These are phyloP conservation scores for Gracilinanus agilis DNA, from an alignment of 2,113 vertebrate species.

Conservation along the genomic window DNA sequence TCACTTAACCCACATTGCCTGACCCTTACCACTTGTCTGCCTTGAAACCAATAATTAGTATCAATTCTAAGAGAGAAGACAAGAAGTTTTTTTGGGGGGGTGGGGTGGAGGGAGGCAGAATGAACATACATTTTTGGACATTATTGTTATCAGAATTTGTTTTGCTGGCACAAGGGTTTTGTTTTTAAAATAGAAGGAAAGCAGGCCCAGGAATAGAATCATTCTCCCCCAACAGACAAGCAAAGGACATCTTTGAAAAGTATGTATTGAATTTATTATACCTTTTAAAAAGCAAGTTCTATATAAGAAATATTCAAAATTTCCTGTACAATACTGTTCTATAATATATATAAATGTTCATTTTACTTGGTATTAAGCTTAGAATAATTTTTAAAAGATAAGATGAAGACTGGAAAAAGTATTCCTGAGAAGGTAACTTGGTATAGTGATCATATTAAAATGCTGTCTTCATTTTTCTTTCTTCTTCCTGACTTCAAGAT, in stretches of 20 bases:
- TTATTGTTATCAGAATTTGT: neutral
- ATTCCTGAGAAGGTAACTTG: neutral
- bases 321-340: neutral
- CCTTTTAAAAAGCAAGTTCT: neutral
- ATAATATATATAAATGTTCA: neutral
- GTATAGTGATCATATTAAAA: neutral
- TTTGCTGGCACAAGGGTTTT: neutral
- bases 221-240: neutral
- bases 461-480: neutral
- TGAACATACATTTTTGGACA: neutral
- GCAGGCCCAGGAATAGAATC: neutral
- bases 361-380: neutral
- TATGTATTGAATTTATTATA: neutral
- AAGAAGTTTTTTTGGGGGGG: too few species aligned
- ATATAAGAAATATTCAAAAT: neutral
- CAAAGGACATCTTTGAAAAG: neutral
- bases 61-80: too few species aligned
- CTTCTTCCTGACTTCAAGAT: neutral
- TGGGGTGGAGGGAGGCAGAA: too few species aligned
- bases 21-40: too few species aligned
- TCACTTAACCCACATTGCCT: too few species aligned
- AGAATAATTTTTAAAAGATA: neutral
- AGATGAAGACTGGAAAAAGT: neutral
- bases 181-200: neutral
- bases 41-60: too few species aligned